Evolutionary conservation across 2,888 invertebrate species (phyloP), one percentile per base, ranked within the genome.

Genomic region (Pseudoips prasinana): DNA sequence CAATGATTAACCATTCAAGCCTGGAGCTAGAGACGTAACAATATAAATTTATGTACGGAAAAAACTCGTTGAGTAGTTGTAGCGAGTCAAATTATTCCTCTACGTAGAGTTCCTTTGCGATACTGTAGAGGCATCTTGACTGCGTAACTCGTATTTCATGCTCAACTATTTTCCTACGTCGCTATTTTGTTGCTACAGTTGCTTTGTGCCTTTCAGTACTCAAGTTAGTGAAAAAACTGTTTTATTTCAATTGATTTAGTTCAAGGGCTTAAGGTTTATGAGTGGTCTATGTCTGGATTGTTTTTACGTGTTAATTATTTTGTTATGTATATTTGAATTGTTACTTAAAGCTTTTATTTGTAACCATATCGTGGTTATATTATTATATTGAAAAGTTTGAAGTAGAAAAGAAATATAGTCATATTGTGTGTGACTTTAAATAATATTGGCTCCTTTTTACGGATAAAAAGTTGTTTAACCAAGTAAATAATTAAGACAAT

Each of bases 101-200:
- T 59, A 59, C 64, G 71, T 5, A 64, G 58, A 59, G 61, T 71
- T 70, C 70, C 73, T 78, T 76, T 74, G 60, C 66, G 61, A 58
- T 77, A 67, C 69, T 52, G 60, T 60, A 76, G 75, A 58, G 70
- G 65, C 74, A 64, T 76, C 77, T 80, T 74, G 74, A 78, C 68
- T 73, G 65, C 60, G 67, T 59, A 53, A 59, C 65, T 66, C 72
- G 74, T 57, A 62, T 67, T 75, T 67, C 29, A 66, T 66, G 68
- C 71, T 73, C 38, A 58, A 56, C 58, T 55, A 58, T 50, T 56
- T 57, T 42, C 34, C 39, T 46, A 44, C 43, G 18, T 34, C 10
- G 27, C 35, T 19, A 39, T 54, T 56, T 38, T 47, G 47, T 50
- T 33, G 32, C 31, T 43, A 50, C 49, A 58, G 44, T 50, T 9